Percentiles rank a stretch among this genome's conserved stretches.
Evolutionary conservation across 2,888 invertebrate species (phyloP).

Genomic region (Pyrocoelia pectoralis): DNA sequence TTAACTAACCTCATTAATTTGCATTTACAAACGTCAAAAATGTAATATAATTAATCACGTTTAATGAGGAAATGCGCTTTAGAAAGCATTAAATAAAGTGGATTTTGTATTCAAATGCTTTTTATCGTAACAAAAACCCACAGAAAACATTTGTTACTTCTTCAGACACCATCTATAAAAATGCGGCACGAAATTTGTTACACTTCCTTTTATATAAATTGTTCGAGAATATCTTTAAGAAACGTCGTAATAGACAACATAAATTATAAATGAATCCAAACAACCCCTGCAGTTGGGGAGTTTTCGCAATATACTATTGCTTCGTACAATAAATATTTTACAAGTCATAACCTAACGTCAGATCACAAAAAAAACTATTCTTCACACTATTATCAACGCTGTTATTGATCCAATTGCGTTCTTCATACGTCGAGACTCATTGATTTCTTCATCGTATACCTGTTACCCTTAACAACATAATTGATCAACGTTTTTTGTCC

Average conservation of each 20-base stretch:
- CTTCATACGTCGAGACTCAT: constrained; percentile 29
- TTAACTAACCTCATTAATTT: not conserved
- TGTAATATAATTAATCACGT: not conserved
- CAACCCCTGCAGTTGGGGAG: constrained; percentile 17
- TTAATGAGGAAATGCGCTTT: not conserved
- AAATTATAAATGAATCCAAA: constrained; percentile 26
- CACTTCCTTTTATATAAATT: constrained; percentile 11
- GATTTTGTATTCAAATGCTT: constrained; percentile 7
- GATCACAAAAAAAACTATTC: constrained; percentile 15
- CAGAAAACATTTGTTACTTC: constrained; percentile 1
- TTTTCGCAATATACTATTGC: constrained; percentile 27
- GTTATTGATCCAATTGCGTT: constrained; percentile 20
- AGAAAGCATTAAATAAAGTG: not conserved
- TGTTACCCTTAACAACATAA: constrained; percentile 43
- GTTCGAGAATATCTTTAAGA: constrained; percentile 12
- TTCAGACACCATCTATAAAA: not conserved
- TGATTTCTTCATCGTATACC: constrained; percentile 37
- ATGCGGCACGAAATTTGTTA: constrained; percentile 5
- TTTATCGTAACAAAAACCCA: not conserved
- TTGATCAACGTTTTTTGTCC: constrained; percentile 39
- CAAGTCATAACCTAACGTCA: constrained; percentile 23
- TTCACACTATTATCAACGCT: constrained; percentile 5
- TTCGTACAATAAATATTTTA: constrained; percentile 24
- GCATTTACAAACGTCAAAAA: not conserved
- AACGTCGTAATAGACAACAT: constrained; percentile 19